A percentile compares a stretch with the other conserved stretches of the same genome.
phyloP scores from a whole-genome alignment of 2,888 invertebrate genomes.

The Ctena decussata region DNA sequence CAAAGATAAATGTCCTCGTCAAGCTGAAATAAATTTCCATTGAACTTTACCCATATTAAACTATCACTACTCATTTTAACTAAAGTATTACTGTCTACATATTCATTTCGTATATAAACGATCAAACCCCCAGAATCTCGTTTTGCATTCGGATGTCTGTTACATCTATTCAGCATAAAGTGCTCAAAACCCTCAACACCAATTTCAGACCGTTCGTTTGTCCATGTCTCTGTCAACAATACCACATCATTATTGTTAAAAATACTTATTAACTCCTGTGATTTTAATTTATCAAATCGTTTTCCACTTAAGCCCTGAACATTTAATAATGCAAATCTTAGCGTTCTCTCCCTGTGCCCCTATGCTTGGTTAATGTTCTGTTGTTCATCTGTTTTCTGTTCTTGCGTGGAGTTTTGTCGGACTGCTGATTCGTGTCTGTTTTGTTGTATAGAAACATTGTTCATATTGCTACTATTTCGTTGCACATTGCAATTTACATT shows the following conservation, averaged over 20 bases:
- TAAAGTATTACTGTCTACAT: background rate
- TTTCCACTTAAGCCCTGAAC: background rate
- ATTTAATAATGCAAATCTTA: background rate
- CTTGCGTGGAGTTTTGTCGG: too few species aligned
- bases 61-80: background rate
- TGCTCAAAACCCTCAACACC: background rate
- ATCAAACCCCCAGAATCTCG: background rate
- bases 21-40: background rate
- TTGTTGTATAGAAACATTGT: too few species aligned
- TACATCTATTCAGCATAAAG: background rate
- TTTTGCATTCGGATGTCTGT: background rate
- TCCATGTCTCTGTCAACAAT: background rate
- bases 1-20: background rate
- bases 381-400: too few species aligned
- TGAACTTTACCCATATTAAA: background rate
- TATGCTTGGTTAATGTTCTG: too few species aligned
- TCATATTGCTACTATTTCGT: too few species aligned
- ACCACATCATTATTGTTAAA: background rate
- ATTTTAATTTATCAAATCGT: background rate
- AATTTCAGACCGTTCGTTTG: background rate
- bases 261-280: background rate
- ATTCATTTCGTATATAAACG: background rate
- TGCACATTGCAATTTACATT: too few species aligned
- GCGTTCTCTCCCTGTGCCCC: background rate
- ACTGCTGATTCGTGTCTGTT: too few species aligned